Conservation (phyloP, 2,888 invertebrate species). For the Lasioglossum morio region DNA sequence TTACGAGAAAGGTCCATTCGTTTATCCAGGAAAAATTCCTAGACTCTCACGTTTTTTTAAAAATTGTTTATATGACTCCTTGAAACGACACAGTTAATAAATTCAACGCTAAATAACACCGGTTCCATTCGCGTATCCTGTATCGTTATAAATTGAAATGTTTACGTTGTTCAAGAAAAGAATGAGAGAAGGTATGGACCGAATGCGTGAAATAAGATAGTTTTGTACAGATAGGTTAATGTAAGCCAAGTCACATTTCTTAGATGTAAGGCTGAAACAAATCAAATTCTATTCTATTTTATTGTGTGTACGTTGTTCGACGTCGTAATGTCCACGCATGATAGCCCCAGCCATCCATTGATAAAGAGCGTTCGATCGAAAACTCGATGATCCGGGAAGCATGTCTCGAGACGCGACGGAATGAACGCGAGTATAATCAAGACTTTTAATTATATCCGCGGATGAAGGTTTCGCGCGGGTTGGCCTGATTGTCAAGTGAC, state of each 20-base stretch:
- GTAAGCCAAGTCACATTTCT: no score
- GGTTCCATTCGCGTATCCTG: not conserved
- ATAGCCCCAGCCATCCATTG: not conserved
- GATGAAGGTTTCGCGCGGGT: slow-evolving; percentile 52
- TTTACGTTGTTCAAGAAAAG: not conserved
- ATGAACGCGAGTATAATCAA: slow-evolving; percentile 71
- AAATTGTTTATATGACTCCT: not conserved
- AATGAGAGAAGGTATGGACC: no score
- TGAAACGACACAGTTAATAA: not conserved
- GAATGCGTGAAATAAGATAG: no score
- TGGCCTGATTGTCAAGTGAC: slow-evolving; percentile 73
- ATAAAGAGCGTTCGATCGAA: not conserved
- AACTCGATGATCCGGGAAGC: not conserved
- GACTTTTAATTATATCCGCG: slow-evolving; percentile 78
- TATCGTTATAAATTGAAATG: not conserved
- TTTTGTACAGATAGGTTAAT: no score
- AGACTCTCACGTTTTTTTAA: not conserved
- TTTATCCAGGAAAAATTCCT: not conserved
- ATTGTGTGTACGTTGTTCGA: not conserved
- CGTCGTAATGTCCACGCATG: not conserved
- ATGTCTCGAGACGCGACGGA: not conserved
- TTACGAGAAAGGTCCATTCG: no score
- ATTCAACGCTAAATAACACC: not conserved
- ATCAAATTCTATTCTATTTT: no score
- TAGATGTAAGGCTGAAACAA: no score